Base-by-base conservation (phyloP, 2,113 vertebrate species). In the Ptilorrhoa leucosticta region DNA sequence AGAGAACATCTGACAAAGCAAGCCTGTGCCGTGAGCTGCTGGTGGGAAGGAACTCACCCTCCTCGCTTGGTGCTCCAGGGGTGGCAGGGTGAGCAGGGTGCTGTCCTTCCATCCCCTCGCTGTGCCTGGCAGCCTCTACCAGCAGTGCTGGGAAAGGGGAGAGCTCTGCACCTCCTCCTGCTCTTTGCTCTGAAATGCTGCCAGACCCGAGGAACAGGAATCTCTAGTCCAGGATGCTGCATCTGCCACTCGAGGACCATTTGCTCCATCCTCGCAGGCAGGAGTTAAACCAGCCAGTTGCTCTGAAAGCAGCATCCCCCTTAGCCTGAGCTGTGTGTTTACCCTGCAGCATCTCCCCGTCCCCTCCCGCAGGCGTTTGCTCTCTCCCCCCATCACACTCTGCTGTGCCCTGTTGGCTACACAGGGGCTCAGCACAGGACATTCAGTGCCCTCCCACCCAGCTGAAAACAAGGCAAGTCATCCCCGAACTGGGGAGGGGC, bases 381-480 rank as follows among this genome's bases (percentile, higher is more conserved):
- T 35, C 31, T 20, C 31, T 45, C 44, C 51, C 42, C 24, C 9
- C 0, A 6, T 21, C 31, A 3, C 35, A 28, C 40, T 13, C 22
- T 57, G 2, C 33, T 1, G 22, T 11, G 28, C 50, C 64, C 19
- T 0, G 0, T 69, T 44, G 31, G 39, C 65, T 19, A 18, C 0
- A 0, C 44, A 16, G 75, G 35, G 11, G 6, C 35, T 65, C 78
- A 56, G 72, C 48, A n/a, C 31, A 40, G 66, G 7, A 7, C 24
- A 2, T 0, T 8, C 51, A 3, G 39, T 9, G 53, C 51, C 31
- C 28, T 81, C 48, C 47, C 35, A 12, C 9, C 58, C n/a, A 16
- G 6, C 13, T 61, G 53, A 11, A 8, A 64, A 10, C 13, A 35
- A 30, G 28, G 10, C 22, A 64, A 28, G 12, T 6, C 40, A 14